Evolutionary conservation across 2,113 vertebrate genomes (phyloP).

Genomic region (Amphilophus citrinellus): DNA sequence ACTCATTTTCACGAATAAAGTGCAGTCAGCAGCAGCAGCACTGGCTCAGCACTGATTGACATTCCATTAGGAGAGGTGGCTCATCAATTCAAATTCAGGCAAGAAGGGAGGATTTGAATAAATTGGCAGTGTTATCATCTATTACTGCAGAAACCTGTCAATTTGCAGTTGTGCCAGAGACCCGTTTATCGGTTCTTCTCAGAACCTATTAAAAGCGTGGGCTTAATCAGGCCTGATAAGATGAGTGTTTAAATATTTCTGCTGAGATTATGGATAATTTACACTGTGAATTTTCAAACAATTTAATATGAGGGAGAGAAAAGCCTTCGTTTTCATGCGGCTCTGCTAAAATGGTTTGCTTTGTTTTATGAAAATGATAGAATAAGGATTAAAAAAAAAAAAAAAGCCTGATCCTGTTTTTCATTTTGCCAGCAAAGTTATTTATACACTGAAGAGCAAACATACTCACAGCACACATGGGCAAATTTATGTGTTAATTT

Average conservation of each 20-base stretch:
- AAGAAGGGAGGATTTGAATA: slow-evolving; percentile 83
- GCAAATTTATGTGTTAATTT: slow-evolving; percentile 44
- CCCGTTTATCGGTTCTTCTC: slow-evolving; percentile 72
- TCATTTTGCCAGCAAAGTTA: slow-evolving; percentile 23
- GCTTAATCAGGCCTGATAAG: slow-evolving; percentile 73
- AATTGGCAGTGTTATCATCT: slow-evolving; percentile 81
- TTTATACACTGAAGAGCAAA: slow-evolving; percentile 50
- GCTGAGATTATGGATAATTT: slow-evolving; percentile 63
- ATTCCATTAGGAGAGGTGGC: slow-evolving; percentile 80
- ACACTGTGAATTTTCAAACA: slow-evolving; percentile 33
- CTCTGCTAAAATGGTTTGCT: slow-evolving; percentile 31
- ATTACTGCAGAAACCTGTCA: slow-evolving; percentile 77
- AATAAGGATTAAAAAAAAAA: slow-evolving; percentile 4
- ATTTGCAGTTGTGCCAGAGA: slow-evolving; percentile 72
- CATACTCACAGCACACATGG: slow-evolving; percentile 32
- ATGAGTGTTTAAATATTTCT: slow-evolving; percentile 63
- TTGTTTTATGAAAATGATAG: slow-evolving; percentile 37
- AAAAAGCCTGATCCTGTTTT: slow-evolving; percentile 5
- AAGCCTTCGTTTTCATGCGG: slow-evolving; percentile 22
- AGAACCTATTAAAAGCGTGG: slow-evolving; percentile 68
- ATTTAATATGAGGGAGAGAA: slow-evolving; percentile 13
- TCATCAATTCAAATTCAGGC: slow-evolving; percentile 80
- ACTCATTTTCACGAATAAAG: slow-evolving; percentile 72
- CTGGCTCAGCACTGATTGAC: slow-evolving; percentile 79
- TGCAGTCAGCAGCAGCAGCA: slow-evolving; percentile 72